A percentile compares a stretch with the other conserved stretches of the same genome.
Conservation (phyloP, 2,113 vertebrate species). For the Misgurnus mizolepis region DNA sequence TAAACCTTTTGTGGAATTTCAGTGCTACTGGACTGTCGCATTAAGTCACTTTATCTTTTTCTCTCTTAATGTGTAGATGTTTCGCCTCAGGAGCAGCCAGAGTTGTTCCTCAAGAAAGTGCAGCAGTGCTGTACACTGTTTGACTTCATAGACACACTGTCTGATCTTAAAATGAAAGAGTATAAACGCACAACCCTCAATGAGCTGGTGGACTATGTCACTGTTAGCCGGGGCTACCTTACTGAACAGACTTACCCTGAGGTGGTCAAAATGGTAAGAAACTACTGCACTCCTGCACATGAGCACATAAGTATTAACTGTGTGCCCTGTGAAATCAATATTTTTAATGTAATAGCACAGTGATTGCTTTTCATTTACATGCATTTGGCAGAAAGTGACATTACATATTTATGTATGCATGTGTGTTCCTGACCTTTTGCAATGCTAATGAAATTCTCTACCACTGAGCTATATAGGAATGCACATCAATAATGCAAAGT, state of each 20-base stretch:
- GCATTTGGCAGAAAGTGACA: no score
- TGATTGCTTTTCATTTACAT: no score
- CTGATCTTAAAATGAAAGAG: conserved; percentile 99
- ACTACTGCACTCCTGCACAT: no score
- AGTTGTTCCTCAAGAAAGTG: conserved; percentile 99
- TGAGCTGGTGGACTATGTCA: conserved; percentile 99
- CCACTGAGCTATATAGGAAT: no score
- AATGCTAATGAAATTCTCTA: no score
- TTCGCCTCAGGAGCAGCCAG: conserved; percentile 95
- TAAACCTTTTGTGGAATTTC: not conserved
- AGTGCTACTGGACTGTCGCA: not conserved
- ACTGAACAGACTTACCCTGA: conserved; percentile 99
- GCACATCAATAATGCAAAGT: no score
- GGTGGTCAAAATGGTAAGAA: conserved; percentile 98
- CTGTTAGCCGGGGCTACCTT: conserved; percentile 98
- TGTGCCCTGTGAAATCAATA: no score
- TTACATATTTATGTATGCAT: no score
- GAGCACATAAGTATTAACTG: no score
- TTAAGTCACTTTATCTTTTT: not conserved
- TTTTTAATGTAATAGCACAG: no score
- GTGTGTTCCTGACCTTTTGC: no score
- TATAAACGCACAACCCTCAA: conserved; percentile 99
- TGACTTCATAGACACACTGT: conserved; percentile 99
- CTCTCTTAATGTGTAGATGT: conserved; percentile 80
- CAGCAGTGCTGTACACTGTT: conserved; percentile 99